Conservation (phyloP, 2,888 invertebrate genomes). For the Pemphredon lugubris region DNA sequence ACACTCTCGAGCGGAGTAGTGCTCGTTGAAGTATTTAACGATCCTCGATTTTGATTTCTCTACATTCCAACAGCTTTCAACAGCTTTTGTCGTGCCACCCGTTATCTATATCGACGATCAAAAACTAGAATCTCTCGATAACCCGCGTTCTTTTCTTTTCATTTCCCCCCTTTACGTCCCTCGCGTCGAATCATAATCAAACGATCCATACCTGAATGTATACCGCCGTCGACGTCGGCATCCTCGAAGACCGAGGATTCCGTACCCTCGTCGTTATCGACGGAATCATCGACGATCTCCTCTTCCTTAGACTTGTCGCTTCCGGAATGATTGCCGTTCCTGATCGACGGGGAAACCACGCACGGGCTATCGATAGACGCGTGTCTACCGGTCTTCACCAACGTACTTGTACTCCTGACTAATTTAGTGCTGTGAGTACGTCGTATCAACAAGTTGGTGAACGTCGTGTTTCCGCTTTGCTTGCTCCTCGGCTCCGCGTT, state of each 20-base stretch:
- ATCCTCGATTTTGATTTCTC: slow-evolving; percentile 13
- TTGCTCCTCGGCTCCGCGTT: slow-evolving; percentile 38
- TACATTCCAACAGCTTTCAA: not conserved
- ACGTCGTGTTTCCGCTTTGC: slow-evolving; percentile 75
- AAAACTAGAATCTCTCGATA: too few species aligned
- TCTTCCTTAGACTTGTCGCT: slow-evolving; percentile 80
- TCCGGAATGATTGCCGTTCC: slow-evolving; percentile 73
- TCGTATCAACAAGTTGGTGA: slow-evolving; percentile 83
- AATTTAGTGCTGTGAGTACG: slow-evolving; percentile 89
- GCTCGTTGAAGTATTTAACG: slow-evolving; percentile 14
- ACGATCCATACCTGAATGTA: slow-evolving; percentile 88
- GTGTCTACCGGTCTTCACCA: slow-evolving; percentile 71
- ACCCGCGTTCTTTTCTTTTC: too few species aligned
- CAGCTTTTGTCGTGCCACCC: too few species aligned
- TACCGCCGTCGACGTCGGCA: slow-evolving; percentile 85
- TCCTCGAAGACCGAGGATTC: slow-evolving; percentile 81
- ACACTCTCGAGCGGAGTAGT: slow-evolving; percentile 15
- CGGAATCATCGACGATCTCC: slow-evolving; percentile 80
- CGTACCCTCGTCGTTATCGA: slow-evolving; percentile 64
- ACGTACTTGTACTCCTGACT: slow-evolving; percentile 84
- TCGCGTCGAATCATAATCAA: too few species aligned
- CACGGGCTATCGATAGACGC: slow-evolving; percentile 64
- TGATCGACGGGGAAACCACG: slow-evolving; percentile 63
- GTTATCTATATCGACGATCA: not conserved
- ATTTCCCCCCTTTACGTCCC: too few species aligned